phyloP scores from a whole-genome alignment of 2,797 vertebrate genomes.

The Phoebastria nigripes region DNA sequence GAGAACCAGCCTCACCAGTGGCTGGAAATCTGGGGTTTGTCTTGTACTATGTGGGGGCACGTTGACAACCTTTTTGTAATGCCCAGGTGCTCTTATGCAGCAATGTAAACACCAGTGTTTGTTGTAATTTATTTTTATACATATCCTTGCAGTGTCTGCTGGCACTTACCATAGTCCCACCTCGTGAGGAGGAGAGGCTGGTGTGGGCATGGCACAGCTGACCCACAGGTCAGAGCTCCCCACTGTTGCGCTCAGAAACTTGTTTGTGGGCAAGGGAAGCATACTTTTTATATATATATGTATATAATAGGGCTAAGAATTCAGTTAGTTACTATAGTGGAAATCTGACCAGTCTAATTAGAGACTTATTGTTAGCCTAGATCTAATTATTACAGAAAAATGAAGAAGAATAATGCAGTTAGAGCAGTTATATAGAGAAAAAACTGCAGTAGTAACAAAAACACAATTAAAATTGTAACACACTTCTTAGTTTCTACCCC shows the following conservation, averaged over 20 bases:
- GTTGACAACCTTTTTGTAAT: too few relatives aligned
- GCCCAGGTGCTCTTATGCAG: background rate
- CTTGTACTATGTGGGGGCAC: background rate
- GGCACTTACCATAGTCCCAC: background rate
- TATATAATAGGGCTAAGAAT: background rate
- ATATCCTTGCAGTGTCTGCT: background rate
- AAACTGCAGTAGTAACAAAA: background rate
- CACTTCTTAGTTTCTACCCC: background rate
- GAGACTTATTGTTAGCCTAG: background rate
- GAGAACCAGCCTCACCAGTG: background rate
- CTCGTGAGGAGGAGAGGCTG: background rate
- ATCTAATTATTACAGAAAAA: background rate
- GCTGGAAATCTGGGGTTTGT: background rate
- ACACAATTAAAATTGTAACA: background rate
- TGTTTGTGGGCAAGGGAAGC: background rate
- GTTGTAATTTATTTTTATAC: background rate
- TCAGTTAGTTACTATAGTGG: background rate
- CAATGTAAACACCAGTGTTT: background rate
- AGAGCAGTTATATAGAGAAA: background rate
- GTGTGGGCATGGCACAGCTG: background rate
- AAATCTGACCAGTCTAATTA: background rate
- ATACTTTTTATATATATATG: background rate
- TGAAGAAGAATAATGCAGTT: background rate
- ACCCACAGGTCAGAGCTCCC: background rate
- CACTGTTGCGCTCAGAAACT: background rate